phyloP scores from a whole-genome alignment of 2,797 vertebrate species.

The Apogon hyalosoma region DNA sequence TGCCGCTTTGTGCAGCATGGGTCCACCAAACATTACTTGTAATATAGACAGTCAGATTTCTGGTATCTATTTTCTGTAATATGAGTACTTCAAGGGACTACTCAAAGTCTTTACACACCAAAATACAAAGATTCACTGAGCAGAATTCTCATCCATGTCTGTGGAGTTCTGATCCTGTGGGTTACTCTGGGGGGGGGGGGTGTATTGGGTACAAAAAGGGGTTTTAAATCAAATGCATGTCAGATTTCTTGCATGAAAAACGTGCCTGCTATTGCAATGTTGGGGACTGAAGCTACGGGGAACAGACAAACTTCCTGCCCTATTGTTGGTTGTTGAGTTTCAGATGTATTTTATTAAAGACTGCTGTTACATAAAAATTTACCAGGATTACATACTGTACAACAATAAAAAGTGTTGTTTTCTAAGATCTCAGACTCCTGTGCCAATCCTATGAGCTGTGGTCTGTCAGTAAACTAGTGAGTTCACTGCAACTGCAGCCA shows the following conservation, averaged over 20 bases:
- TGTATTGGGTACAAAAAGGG: slow-evolving; percentile 3
- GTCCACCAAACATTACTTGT: slow-evolving; percentile 44
- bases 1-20: slow-evolving; percentile 34
- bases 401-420: slow-evolving; percentile 85
- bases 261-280: slow-evolving; percentile 80
- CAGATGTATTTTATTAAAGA: slow-evolving; percentile 85
- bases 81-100: slow-evolving; percentile 22
- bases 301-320: slow-evolving; percentile 32
- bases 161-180: slow-evolving; percentile 16
- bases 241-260: slow-evolving; percentile 84
- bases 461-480: background rate
- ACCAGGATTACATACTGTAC: slow-evolving; percentile 74
- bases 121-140: slow-evolving; percentile 25
- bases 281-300: slow-evolving; percentile 28
- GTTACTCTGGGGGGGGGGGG: slow-evolving; percentile 17
- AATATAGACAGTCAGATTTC: slow-evolving; percentile 64
- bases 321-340: slow-evolving; percentile 57
- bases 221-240: slow-evolving; percentile 79
- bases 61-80: slow-evolving; percentile 77
- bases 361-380: slow-evolving; percentile 78
- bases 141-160: slow-evolving; percentile 2
- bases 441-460: slow-evolving; percentile 33
- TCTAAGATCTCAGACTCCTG: slow-evolving; percentile 68
- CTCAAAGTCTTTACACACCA: slow-evolving; percentile 33
- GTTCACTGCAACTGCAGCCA: no score